A percentile compares a stretch with the other conserved stretches of the same genome.
phyloP scores from a whole-genome alignment of 1,140 invertebrate genomes.

The Plectrocnemia conspersa region DNA sequence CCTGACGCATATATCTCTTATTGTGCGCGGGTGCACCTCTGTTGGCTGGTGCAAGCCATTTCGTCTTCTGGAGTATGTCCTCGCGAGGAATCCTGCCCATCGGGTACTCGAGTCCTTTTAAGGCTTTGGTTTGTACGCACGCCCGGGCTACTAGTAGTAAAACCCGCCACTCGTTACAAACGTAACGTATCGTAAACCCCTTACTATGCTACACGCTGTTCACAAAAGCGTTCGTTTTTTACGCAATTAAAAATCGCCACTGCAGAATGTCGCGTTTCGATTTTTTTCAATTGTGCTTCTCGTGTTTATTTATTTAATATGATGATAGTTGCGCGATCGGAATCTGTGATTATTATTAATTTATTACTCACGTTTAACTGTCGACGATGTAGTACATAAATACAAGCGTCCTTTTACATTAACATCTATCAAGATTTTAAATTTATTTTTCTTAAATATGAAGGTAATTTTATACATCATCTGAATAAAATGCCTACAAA shows the following conservation, averaged over 20 bases:
- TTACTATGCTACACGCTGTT: slow-evolving; percentile 21
- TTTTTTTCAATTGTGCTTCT: background rate
- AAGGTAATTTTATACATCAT: too few species aligned
- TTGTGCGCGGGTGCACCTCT: too few species aligned
- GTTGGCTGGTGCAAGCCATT: too few species aligned
- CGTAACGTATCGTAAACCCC: slow-evolving; percentile 31
- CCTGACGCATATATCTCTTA: too few species aligned
- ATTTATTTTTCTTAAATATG: too few species aligned
- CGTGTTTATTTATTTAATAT: background rate
- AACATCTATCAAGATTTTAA: too few species aligned
- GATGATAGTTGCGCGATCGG: background rate
- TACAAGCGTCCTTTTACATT: too few species aligned
- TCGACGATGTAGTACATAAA: too few species aligned
- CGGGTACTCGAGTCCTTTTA: slow-evolving; percentile 24
- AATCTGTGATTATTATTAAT: too few species aligned
- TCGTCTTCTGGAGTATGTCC: slow-evolving; percentile 23
- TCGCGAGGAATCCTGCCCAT: slow-evolving; percentile 29
- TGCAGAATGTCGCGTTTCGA: background rate
- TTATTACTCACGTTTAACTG: too few species aligned
- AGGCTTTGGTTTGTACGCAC: slow-evolving; percentile 26
- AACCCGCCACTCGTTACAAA: slow-evolving; percentile 25
- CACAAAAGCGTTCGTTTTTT: slow-evolving; percentile 4
- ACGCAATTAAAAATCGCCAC: slow-evolving; percentile 1
- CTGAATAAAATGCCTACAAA: too few species aligned
- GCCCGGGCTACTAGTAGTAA: slow-evolving; percentile 25